These are phyloP conservation scores for Dromiciops gliroides DNA, from an alignment of 2,113 vertebrate genomes.

Conservation along the genomic window DNA sequence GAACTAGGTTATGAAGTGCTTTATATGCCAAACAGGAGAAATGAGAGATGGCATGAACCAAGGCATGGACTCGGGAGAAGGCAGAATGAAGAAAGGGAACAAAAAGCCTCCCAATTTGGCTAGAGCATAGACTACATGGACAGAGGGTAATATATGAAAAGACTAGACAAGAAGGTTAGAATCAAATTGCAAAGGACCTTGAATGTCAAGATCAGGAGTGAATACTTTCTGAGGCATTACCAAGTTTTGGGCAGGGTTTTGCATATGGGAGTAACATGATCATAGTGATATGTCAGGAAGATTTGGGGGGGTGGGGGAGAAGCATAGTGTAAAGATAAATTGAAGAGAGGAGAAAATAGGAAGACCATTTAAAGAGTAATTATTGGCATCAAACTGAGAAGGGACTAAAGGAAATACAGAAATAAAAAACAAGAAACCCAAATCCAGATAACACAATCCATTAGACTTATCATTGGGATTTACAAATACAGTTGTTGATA, in stretches of 20 bases:
- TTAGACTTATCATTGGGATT: not conserved
- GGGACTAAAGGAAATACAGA: not conserved
- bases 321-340: not conserved
- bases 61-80: not conserved
- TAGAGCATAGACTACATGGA: too few relatives aligned
- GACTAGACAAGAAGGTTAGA: not conserved
- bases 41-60: not conserved
- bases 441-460: not conserved
- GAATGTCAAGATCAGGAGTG: not conserved
- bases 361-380: not conserved
- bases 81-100: not conserved
- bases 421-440: not conserved
- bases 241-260: not conserved
- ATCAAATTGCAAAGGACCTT: not conserved
- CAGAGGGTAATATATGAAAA: not conserved
- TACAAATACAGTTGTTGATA: not conserved
- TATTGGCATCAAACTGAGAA: not conserved
- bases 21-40: not conserved
- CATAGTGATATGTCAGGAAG: not conserved
- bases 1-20: not conserved
- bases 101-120: not conserved
- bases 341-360: not conserved
- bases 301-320: not conserved
- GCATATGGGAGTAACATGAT: not conserved
- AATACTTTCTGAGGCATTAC: conserved; percentile 19